Evolutionary conservation across 2,888 invertebrate species (phyloP).

Genomic region (Amphiduros pacificus): DNA sequence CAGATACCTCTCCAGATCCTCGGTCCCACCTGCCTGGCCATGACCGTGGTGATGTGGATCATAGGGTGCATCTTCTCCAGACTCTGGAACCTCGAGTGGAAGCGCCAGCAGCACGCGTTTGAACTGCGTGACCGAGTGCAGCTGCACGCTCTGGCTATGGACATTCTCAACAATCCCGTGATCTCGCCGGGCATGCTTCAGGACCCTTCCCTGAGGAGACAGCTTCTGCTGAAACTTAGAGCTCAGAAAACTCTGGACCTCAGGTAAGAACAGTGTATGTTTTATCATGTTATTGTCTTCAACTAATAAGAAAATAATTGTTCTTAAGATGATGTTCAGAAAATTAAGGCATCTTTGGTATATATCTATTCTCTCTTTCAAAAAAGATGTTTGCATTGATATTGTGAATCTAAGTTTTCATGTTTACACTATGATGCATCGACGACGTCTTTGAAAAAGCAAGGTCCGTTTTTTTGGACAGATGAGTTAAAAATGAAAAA

Average conservation of each 20-base stretch:
- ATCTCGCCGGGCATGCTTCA: slow-evolving; percentile 30
- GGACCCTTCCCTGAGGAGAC: slow-evolving; percentile 30
- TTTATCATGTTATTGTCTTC: no score
- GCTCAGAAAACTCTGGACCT: slow-evolving; percentile 31
- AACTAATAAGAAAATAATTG: no score
- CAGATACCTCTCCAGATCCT: slow-evolving; percentile 32
- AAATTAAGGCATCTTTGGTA: no score
- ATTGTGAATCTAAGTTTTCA: no score
- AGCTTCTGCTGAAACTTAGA: slow-evolving; percentile 32
- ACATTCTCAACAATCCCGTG: slow-evolving; percentile 33
- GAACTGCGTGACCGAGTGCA: slow-evolving; percentile 34
- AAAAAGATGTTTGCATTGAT: no score
- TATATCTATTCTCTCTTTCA: no score
- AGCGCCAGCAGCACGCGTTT: slow-evolving; percentile 32
- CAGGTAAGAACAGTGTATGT: no score
- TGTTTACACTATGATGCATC: no score
- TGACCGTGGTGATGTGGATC: slow-evolving; percentile 34
- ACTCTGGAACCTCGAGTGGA: slow-evolving; percentile 32
- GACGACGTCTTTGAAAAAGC: no score
- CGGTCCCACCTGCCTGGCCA: slow-evolving; percentile 32
- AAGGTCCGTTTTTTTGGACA: no score
- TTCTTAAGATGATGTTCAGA: no score
- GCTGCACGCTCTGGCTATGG: slow-evolving; percentile 36
- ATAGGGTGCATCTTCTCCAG: slow-evolving; percentile 31
- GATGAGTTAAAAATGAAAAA: no score